These are phyloP conservation scores for Eudyptes chrysolophus DNA, from an alignment of 2,113 vertebrate genomes.

Conservation along the genomic window DNA sequence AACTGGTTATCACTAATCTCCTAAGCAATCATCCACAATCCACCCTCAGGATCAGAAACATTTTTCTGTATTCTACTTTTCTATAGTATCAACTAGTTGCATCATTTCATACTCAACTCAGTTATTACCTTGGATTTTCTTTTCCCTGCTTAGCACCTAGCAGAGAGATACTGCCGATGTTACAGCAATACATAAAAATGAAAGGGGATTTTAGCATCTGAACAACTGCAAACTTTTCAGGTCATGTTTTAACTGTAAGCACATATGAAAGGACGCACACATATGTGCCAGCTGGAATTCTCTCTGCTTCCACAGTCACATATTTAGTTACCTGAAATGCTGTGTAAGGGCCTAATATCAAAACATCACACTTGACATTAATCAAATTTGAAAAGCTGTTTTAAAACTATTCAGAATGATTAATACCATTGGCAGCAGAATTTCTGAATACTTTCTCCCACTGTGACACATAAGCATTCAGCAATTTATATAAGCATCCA, in stretches of 20 bases:
- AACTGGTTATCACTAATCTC: neutral
- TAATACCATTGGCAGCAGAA: neutral
- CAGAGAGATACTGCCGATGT: fast-evolving
- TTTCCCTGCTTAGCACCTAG: neutral
- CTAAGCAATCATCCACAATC: neutral
- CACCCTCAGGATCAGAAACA: neutral
- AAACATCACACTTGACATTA: neutral
- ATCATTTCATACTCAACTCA: neutral
- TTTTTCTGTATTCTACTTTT: neutral
- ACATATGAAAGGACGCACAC: neutral
- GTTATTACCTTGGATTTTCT: neutral
- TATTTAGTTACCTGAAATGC: neutral
- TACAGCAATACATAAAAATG: neutral
- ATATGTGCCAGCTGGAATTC: neutral
- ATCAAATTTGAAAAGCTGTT: neutral
- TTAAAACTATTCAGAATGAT: neutral
- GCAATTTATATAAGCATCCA: neutral
- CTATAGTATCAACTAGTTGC: neutral
- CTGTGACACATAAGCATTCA: neutral
- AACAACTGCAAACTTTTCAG: neutral
- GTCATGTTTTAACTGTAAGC: neutral
- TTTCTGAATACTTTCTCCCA: neutral
- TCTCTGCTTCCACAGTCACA: neutral
- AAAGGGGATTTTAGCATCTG: neutral
- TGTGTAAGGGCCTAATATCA: neutral